These are phyloP conservation scores for Spilarctia lutea DNA, from an alignment of 2,888 invertebrate species.

Conservation along the genomic window DNA sequence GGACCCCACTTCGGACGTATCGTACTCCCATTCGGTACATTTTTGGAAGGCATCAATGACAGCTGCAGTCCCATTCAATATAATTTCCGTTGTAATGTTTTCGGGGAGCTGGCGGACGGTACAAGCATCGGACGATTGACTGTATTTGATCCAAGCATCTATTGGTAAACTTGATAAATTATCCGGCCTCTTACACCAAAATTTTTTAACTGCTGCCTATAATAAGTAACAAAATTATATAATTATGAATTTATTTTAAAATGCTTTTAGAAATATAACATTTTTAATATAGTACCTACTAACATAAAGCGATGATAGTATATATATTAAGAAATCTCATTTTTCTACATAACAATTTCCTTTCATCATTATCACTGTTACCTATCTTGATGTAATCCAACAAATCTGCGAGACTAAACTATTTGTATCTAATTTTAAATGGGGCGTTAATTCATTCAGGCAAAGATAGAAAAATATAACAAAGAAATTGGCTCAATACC, in stretches of 20 bases:
- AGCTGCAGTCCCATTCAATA: constrained; percentile 75
- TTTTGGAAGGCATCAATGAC: constrained; percentile 73
- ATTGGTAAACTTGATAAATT: constrained; percentile 84
- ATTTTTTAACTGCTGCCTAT: constrained; percentile 88
- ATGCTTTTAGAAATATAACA: neutral
- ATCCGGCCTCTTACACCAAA: constrained; percentile 90
- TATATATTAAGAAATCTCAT: neutral
- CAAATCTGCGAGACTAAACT: neutral
- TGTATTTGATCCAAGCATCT: constrained; percentile 89
- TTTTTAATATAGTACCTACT: neutral
- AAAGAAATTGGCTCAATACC: neutral
- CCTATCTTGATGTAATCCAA: too few relatives aligned
- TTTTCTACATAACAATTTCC: neutral
- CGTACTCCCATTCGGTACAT: constrained; percentile 88
- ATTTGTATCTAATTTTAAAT: neutral
- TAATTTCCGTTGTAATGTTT: constrained; percentile 71
- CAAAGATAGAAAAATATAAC: too few relatives aligned
- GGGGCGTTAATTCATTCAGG: neutral
- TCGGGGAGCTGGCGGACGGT: constrained; percentile 79
- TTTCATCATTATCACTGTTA: neutral
- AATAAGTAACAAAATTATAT: constrained; percentile 1
- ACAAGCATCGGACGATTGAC: constrained; percentile 88
- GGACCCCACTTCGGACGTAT: constrained; percentile 84
- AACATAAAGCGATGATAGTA: too few relatives aligned
- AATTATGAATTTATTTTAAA: neutral